Conservation (phyloP, 2,113 vertebrate genomes). For the Zeus faber region DNA sequence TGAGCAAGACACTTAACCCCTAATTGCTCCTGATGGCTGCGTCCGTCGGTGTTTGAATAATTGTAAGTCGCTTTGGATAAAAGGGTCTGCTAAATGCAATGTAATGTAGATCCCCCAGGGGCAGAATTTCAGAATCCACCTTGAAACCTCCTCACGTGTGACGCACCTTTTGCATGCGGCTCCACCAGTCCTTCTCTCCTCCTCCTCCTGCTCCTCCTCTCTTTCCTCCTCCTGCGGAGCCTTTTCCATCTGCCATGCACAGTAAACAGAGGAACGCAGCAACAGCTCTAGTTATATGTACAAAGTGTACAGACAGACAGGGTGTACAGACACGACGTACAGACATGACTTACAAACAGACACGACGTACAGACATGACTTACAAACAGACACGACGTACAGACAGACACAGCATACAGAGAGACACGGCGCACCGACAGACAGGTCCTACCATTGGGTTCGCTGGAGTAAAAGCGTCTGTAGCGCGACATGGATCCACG, state of each 20-base stretch:
- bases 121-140: background rate
- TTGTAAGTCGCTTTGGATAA: too few relatives aligned
- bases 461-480: conserved; percentile 48
- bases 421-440: background rate
- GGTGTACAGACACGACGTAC: background rate
- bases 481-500: conserved; percentile 26
- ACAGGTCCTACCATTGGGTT: conserved; percentile 70
- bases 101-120: too few relatives aligned
- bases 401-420: background rate
- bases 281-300: background rate
- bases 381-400: background rate
- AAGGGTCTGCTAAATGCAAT: too few relatives aligned
- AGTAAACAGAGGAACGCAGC: background rate
- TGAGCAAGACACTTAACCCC: too few relatives aligned
- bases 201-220: conserved; percentile 13
- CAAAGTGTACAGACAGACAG: background rate
- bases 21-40: too few relatives aligned
- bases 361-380: background rate
- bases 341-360: background rate
- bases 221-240: too few relatives aligned
- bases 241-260: conserved; percentile 50
- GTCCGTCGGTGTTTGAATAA: too few relatives aligned
- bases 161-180: conserved; percentile 63
- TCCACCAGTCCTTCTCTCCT: conserved; percentile 70
- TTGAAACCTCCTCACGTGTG: too few relatives aligned